A percentile compares a stretch with the other conserved stretches of the same genome.
Conservation (phyloP, 1,140 invertebrate genomes). For the Globodera rostochiensis region DNA sequence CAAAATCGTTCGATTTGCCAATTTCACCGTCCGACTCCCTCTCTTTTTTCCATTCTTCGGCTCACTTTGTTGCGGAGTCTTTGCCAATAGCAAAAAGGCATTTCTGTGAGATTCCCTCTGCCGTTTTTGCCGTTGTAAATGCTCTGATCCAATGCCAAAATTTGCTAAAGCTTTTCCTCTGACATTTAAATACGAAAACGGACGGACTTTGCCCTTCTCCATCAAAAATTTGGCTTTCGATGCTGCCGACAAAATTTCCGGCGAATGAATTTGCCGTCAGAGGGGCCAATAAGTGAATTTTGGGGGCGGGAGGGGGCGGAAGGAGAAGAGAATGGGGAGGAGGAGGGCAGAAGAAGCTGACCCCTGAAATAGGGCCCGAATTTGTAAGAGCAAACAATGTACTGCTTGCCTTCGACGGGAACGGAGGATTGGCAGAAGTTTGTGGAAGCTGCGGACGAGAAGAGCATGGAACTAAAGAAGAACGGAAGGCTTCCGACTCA, state of each 20-base stretch:
- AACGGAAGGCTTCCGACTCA: not conserved
- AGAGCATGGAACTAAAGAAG: not conserved
- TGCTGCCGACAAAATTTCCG: not conserved
- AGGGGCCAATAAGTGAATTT: not conserved
- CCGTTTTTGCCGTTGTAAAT: not conserved
- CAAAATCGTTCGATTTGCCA: not conserved
- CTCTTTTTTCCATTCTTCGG: not conserved
- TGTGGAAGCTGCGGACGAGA: not conserved
- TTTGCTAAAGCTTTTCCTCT: too few species aligned
- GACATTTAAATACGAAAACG: too few species aligned
- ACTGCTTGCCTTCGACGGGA: not conserved
- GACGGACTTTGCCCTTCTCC: too few species aligned
- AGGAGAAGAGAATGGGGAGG: not conserved
- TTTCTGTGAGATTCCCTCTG: not conserved
- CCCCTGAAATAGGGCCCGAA: too few species aligned
- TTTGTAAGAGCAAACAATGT: too few species aligned
- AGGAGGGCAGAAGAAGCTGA: not conserved
- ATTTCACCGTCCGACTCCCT: not conserved
- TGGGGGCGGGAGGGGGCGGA: not conserved
- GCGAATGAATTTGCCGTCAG: too few species aligned
- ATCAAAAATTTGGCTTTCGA: not conserved
- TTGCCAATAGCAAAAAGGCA: conserved; percentile 18
- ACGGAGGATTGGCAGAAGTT: not conserved
- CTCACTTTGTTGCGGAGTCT: conserved; percentile 30
- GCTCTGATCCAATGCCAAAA: not conserved